Base-by-base conservation (phyloP, 2,888 invertebrate genomes). In the Neuroscelio doddi region DNA sequence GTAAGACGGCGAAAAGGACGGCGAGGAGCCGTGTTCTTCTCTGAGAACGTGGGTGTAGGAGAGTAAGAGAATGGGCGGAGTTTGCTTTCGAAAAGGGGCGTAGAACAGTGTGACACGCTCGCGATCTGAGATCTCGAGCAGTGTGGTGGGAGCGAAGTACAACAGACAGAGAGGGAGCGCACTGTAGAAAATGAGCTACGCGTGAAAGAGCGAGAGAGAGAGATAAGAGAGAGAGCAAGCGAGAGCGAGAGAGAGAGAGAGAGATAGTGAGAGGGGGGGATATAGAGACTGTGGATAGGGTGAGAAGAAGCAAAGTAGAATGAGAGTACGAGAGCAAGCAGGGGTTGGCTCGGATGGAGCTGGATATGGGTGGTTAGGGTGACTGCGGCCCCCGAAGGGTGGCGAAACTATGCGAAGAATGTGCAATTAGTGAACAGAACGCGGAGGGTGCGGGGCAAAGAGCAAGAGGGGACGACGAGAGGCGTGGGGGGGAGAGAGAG, bases 391-490 rank as follows among this genome's bases (percentile, higher is more conserved):
- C 70, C 70, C 46, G 64, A 75, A 76, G 80, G 80, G 78, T 89
- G 90, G 90, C 90, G 91, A 92, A 94, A 94, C 93, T 94, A 94
- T 94, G 93, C 93, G 92, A 94, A 93, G 94, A 94, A 94, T 94
- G 93, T 93, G 93, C 93, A 94, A 94, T 95, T 94, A 94, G 93
- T 93, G 93, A 92, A 90, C 90, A 81, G 90, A 90, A 89, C 70
- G 73, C 78, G 72, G 76, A 72, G 77, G 74, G 86, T 86, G 87
- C 89, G 89, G 89, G 88, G 88, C 88, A 80, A 87, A 86, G 87
- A 55, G 51, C 41, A 44, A 58, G 66, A 62, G 72, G 70, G 57
- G 53, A n/a, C n/a, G n/a, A 88, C 88, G 80, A 87, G 86, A 87
- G 57, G 51, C 41, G 46, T 57, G 66, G 64, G 72, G 70, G 57